Evolutionary conservation across 2,888 invertebrate species (phyloP).

Genomic region (Vesta saturnalis): DNA sequence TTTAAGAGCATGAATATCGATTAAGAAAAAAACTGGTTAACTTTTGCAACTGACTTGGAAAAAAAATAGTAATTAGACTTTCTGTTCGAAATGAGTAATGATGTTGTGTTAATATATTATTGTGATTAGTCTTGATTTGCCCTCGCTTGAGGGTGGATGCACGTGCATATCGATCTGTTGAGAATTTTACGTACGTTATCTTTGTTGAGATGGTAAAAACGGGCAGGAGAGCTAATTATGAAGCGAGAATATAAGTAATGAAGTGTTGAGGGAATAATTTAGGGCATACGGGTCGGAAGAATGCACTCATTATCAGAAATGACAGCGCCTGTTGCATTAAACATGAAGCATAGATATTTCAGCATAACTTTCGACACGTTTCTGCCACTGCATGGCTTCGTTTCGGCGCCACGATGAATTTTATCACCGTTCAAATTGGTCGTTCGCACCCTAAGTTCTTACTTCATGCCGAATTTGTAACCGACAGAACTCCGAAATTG

Average conservation of each 20-base stretch:
- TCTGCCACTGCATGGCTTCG: conserved; percentile 40
- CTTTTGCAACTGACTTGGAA: no score
- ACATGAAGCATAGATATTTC: conserved; percentile 58
- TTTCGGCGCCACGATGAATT: conserved; percentile 46
- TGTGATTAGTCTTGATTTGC: no score
- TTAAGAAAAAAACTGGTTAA: no score
- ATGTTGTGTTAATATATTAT: no score
- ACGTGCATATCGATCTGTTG: no score
- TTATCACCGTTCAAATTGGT: conserved; percentile 53
- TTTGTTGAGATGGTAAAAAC: conserved; percentile 15
- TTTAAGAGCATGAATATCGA: no score
- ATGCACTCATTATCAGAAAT: conserved; percentile 58
- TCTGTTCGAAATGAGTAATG: no score
- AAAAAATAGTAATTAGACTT: no score
- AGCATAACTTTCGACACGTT: conserved; percentile 56
- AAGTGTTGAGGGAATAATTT: conserved; percentile 54
- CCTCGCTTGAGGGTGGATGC: no score
- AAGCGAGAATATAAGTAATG: conserved; percentile 50
- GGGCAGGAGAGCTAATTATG: conserved; percentile 42
- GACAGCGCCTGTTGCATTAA: conserved; percentile 56
- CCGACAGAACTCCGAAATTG: conserved; percentile 47
- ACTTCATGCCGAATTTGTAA: conserved; percentile 49
- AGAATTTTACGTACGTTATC: not conserved
- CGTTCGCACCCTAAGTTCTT: conserved; percentile 44
- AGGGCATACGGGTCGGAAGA: conserved; percentile 52